Conservation (phyloP, 2,888 invertebrate genomes). For the Urechis unicinctus region DNA sequence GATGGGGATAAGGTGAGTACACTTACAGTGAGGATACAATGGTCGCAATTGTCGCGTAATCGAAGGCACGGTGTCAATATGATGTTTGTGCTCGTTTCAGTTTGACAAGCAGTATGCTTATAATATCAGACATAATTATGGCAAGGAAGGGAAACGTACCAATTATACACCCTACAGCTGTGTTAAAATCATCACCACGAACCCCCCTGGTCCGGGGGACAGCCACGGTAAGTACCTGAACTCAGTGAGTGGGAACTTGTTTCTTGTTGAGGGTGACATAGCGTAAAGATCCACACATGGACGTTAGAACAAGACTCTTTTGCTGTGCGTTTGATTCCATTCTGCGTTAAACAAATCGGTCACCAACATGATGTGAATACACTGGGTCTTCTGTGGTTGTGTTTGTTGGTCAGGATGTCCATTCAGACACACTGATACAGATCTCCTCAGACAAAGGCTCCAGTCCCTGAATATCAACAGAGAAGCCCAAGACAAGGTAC, state of each 20-base stretch:
- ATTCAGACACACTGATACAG: conserved; percentile 72
- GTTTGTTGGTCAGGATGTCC: conserved; percentile 89
- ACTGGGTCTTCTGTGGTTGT: background rate
- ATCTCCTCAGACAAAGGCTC: conserved; percentile 67
- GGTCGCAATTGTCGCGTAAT: too few relatives aligned
- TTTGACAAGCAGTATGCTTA: conserved; percentile 92
- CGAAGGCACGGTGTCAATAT: too few relatives aligned
- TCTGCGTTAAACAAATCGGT: too few relatives aligned
- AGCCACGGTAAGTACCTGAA: conserved; percentile 16
- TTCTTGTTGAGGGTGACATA: background rate
- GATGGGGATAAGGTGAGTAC: conserved; percentile 62
- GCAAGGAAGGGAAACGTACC: conserved; percentile 85
- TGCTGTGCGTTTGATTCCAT: background rate
- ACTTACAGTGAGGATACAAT: too few relatives aligned
- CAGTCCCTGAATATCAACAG: conserved; percentile 49
- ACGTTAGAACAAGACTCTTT: background rate
- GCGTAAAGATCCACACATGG: background rate
- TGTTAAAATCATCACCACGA: conserved; percentile 73
- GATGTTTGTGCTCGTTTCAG: conserved; percentile 45
- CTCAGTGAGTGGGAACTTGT: too few relatives aligned
- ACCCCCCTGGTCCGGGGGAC: conserved; percentile 20
- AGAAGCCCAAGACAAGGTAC: conserved; percentile 38
- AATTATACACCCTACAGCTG: conserved; percentile 84
- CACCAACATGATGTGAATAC: too few relatives aligned
- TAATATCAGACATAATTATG: conserved; percentile 85